These are phyloP conservation scores for Stomatorhinus ivindoensis DNA, from an alignment of 2,113 vertebrate genomes.

Conservation along the genomic window DNA sequence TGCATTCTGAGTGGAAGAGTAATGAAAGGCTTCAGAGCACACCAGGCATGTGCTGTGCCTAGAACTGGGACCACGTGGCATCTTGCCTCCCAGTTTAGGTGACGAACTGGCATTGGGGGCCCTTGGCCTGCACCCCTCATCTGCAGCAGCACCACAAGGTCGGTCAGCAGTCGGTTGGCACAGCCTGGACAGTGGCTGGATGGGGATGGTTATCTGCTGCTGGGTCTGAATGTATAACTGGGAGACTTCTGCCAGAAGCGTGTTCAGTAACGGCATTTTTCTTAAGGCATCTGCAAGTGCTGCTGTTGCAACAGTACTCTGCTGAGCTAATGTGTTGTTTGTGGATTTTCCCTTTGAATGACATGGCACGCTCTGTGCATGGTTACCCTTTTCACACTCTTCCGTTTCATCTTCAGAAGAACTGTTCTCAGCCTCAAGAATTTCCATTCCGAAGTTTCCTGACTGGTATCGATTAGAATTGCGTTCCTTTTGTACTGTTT, in stretches of 20 bases:
- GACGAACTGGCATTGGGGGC: neutral
- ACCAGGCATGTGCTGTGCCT: constrained; percentile 17
- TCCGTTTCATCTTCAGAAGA: constrained; percentile 16
- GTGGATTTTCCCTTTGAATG: neutral
- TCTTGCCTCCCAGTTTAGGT: neutral
- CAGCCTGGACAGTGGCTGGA: constrained; percentile 56
- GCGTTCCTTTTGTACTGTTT: constrained; percentile 26
- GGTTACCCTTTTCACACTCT: constrained; percentile 23
- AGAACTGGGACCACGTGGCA: constrained; percentile 11
- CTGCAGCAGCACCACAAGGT: neutral
- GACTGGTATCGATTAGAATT: constrained; percentile 22
- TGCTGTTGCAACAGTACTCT: constrained; percentile 20
- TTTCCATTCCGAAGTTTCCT: constrained; percentile 22
- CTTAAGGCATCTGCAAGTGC: constrained; percentile 38
- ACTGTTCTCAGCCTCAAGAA: constrained; percentile 31
- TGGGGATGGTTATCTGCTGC: constrained; percentile 32
- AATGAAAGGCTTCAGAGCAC: constrained; percentile 21
- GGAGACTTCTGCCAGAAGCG: constrained; percentile 74
- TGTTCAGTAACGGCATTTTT: constrained; percentile 75
- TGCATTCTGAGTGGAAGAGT: constrained; percentile 3
- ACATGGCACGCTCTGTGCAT: neutral
- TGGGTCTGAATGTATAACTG: constrained; percentile 51
- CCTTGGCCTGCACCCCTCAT: neutral
- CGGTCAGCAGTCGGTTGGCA: constrained; percentile 38
- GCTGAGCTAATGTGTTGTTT: neutral